These are phyloP conservation scores for Oreochromis grahami DNA, from an alignment of 2,797 vertebrate species.

Conservation along the genomic window DNA sequence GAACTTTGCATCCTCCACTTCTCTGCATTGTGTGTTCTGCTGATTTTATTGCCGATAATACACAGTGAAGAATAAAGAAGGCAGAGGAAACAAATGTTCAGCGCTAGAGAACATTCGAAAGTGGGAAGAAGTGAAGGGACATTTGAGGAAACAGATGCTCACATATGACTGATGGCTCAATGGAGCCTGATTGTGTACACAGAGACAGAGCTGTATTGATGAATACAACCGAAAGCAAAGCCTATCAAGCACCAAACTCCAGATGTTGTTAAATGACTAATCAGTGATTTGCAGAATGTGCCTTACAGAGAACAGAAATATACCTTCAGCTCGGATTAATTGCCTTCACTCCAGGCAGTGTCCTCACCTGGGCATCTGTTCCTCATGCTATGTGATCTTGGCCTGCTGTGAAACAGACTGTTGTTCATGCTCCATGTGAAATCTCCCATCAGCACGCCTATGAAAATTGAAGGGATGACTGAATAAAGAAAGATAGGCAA, in stretches of 20 bases:
- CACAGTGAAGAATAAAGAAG: background rate
- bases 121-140: conserved; percentile 23
- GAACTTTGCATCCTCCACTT: background rate
- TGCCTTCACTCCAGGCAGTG: conserved; percentile 5
- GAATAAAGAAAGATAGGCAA: background rate
- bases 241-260: conserved; percentile 12
- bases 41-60: background rate
- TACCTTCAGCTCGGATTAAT: conserved; percentile 28
- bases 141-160: conserved; percentile 43
- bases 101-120: conserved; percentile 15
- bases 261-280: conserved; percentile 47
- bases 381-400: conserved; percentile 2
- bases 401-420: conserved; percentile 39
- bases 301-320: background rate
- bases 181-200: conserved; percentile 26
- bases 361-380: conserved; percentile 55
- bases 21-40: background rate
- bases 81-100: background rate
- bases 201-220: conserved; percentile 21
- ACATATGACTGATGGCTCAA: conserved; percentile 33
- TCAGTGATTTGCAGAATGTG: conserved; percentile 24
- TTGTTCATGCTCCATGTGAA: background rate
- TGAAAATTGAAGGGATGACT: background rate
- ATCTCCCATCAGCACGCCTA: background rate
- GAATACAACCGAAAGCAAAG: conserved; percentile 12